A percentile compares a stretch with the other conserved stretches of the same genome.
These are phyloP conservation scores for Varecia variegata DNA, from an alignment of 2,797 vertebrate species.

Conservation along the genomic window DNA sequence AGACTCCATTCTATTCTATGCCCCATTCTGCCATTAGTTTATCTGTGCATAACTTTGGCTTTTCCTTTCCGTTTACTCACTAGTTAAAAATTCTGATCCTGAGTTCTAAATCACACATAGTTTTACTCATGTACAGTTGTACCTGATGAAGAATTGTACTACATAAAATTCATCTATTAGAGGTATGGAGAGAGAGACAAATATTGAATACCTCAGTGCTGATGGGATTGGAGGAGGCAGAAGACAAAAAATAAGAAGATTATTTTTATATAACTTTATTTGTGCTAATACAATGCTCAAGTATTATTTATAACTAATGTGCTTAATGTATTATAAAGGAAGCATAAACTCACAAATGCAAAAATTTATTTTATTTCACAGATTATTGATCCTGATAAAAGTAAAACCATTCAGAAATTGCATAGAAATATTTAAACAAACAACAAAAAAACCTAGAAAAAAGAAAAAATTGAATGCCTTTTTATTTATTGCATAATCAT, in stretches of 20 bases:
- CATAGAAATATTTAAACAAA: neutral
- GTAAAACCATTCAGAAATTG: neutral
- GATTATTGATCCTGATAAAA: neutral
- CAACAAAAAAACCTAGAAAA: neutral
- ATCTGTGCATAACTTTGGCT: neutral
- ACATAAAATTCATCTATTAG: neutral
- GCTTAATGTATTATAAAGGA: neutral
- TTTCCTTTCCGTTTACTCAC: neutral
- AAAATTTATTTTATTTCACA: neutral
- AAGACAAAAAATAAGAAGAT: neutral
- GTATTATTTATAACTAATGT: neutral
- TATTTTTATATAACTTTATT: neutral
- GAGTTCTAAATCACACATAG: neutral
- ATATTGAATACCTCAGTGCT: neutral
- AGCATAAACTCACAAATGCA: neutral
- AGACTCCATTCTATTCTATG: neutral
- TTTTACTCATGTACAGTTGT: neutral
- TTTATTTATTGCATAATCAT: slow-evolving; percentile 1
- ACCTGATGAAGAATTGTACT: neutral
- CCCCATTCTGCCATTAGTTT: neutral
- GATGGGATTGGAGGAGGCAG: neutral
- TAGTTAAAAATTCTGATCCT: neutral
- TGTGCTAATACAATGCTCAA: neutral
- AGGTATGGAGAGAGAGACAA: neutral
- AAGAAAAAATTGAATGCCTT: neutral